These are phyloP conservation scores for Platorchestia sp. DNA, from an alignment of 1,140 invertebrate species.

Conservation along the genomic window DNA sequence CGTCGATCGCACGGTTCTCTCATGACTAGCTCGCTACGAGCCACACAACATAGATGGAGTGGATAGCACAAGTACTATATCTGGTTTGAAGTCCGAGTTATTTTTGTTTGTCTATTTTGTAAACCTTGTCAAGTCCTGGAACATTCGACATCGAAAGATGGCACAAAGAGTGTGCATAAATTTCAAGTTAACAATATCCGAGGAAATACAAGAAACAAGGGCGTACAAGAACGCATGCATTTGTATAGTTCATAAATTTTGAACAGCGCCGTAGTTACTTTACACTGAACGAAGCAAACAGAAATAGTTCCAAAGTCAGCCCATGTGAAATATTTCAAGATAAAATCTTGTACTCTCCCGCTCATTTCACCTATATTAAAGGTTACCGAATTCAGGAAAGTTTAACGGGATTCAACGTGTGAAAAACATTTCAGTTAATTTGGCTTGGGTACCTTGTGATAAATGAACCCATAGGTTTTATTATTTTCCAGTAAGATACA, in stretches of 20 bases:
- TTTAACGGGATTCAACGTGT: not conserved
- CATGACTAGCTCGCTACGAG: not conserved
- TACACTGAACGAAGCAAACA: not conserved
- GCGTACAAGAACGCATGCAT: not conserved
- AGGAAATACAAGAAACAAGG: not conserved
- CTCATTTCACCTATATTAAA: not conserved
- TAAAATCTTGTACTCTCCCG: not conserved
- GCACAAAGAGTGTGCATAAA: not conserved
- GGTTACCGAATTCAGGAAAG: not conserved
- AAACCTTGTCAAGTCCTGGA: not conserved
- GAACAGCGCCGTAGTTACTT: not conserved
- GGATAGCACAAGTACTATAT: not conserved
- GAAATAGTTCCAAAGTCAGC: not conserved
- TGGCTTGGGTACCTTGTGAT: no score
- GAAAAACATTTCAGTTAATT: no score
- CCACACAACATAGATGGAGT: not conserved
- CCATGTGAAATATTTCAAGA: not conserved
- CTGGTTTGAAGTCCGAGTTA: not conserved
- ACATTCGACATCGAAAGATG: not conserved
- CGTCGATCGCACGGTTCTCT: not conserved
- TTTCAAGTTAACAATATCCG: not conserved
- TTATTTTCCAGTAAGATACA: no score
- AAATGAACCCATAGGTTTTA: no score
- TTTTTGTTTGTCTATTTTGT: not conserved
- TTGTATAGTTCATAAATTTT: not conserved